These are phyloP conservation scores for Apodemia duryi DNA, from an alignment of 2,888 invertebrate genomes.

Conservation along the genomic window DNA sequence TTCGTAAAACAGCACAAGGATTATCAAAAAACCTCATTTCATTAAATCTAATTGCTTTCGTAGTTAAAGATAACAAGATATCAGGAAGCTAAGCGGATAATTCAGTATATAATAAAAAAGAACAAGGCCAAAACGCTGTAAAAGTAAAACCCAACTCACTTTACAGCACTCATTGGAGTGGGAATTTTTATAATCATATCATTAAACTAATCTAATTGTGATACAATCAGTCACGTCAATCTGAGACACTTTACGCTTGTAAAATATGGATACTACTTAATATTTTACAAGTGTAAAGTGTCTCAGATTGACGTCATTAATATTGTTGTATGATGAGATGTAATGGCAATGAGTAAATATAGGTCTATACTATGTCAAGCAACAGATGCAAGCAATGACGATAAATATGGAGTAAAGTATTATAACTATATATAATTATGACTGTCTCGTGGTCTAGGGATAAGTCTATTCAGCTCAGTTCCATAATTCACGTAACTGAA, in stretches of 20 bases:
- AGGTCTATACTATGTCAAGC: too few relatives aligned
- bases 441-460: too few relatives aligned
- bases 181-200: constrained; percentile 11
- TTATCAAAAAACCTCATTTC: background rate
- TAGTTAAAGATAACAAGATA: constrained; percentile 3
- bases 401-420: too few relatives aligned
- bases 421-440: too few relatives aligned
- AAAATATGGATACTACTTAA: too few relatives aligned
- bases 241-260: background rate
- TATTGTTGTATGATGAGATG: too few relatives aligned
- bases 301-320: background rate
- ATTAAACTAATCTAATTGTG: constrained; percentile 8
- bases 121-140: constrained; percentile 15
- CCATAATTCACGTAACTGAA: too few relatives aligned
- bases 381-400: too few relatives aligned
- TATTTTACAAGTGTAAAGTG: background rate
- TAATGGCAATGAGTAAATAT: too few relatives aligned
- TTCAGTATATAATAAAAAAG: constrained; percentile 8
- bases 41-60: background rate
- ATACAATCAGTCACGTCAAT: background rate
- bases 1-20: background rate
- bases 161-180: constrained; percentile 9
- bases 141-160: constrained; percentile 13
- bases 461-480: too few relatives aligned
- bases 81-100: constrained; percentile 21